These are phyloP conservation scores for Ictalurus furcatus DNA, from an alignment of 2,113 vertebrate species.

Conservation along the genomic window DNA sequence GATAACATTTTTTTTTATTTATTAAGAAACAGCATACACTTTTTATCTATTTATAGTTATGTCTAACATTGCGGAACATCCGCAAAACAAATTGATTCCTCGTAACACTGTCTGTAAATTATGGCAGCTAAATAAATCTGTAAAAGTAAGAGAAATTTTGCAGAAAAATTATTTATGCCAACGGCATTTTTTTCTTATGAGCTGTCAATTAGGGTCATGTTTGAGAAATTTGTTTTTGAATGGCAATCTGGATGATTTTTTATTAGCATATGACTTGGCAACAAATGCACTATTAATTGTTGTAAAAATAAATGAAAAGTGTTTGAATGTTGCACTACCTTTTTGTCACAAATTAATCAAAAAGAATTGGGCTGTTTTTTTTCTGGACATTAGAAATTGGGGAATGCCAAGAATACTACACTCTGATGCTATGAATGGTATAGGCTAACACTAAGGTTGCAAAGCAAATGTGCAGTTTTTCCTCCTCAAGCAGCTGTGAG, in stretches of 20 bases:
- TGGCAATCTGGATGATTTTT: too few relatives aligned
- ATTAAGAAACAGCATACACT: background rate
- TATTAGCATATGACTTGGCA: background rate
- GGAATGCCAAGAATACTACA: background rate
- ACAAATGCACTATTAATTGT: background rate
- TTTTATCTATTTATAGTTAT: background rate
- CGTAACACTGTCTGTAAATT: too few relatives aligned
- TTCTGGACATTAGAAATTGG: too few relatives aligned
- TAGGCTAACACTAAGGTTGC: background rate
- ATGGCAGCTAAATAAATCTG: too few relatives aligned
- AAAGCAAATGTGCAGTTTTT: conserved; percentile 1
- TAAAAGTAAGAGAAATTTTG: too few relatives aligned
- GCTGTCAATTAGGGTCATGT: background rate
- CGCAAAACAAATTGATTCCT: background rate
- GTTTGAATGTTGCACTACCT: background rate
- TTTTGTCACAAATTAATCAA: background rate
- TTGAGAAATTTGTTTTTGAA: background rate
- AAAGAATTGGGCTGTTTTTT: background rate
- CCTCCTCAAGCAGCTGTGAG: background rate
- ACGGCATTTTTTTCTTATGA: too few relatives aligned
- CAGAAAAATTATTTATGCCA: too few relatives aligned
- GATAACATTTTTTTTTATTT: background rate
- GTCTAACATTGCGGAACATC: background rate
- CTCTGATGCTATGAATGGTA: background rate
- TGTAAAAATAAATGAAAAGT: background rate